Evolutionary conservation across 2,888 invertebrate genomes (phyloP).

Genomic region (Pyralis farinalis): DNA sequence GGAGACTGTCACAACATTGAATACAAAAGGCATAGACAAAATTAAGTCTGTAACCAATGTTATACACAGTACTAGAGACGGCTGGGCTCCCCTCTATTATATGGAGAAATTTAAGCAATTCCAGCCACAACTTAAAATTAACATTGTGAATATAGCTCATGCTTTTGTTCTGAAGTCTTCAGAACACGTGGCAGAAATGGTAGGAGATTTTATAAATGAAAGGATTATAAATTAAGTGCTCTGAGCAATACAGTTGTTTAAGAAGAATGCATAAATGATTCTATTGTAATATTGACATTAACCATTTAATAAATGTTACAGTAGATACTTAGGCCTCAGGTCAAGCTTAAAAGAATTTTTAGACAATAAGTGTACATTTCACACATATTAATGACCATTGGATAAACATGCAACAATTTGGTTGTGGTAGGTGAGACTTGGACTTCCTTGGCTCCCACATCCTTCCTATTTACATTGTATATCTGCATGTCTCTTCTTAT

Average conservation of each 20-base stretch:
- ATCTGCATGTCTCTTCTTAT: too few relatives aligned
- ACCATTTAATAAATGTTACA: too few relatives aligned
- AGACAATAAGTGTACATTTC: too few relatives aligned
- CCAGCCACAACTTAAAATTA: slow-evolving; percentile 48
- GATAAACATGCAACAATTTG: too few relatives aligned
- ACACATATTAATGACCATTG: too few relatives aligned
- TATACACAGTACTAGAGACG: slow-evolving; percentile 89
- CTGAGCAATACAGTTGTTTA: neutral
- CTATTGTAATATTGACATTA: too few relatives aligned
- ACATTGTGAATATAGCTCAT: slow-evolving; percentile 78
- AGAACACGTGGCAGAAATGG: slow-evolving; percentile 74
- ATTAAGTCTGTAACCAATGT: slow-evolving; percentile 81
- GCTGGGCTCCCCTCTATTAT: slow-evolving; percentile 90
- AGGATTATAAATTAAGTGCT: slow-evolving; percentile 15
- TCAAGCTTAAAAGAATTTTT: too few relatives aligned
- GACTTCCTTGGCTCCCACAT: too few relatives aligned
- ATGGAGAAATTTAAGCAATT: slow-evolving; percentile 81
- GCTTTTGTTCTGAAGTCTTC: slow-evolving; percentile 89
- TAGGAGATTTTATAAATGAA: slow-evolving; percentile 44
- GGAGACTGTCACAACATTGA: slow-evolving; percentile 85
- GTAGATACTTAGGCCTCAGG: too few relatives aligned
- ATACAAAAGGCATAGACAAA: slow-evolving; percentile 82
- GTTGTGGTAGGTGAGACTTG: too few relatives aligned
- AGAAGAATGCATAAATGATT: too few relatives aligned
- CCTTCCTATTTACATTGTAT: too few relatives aligned